Evolutionary conservation across 30 jellyfish, hydroid and myxozoan species (phyloP), one percentile per base, ranked within the genome.

Genomic region (Catostylus mosaicus): DNA sequence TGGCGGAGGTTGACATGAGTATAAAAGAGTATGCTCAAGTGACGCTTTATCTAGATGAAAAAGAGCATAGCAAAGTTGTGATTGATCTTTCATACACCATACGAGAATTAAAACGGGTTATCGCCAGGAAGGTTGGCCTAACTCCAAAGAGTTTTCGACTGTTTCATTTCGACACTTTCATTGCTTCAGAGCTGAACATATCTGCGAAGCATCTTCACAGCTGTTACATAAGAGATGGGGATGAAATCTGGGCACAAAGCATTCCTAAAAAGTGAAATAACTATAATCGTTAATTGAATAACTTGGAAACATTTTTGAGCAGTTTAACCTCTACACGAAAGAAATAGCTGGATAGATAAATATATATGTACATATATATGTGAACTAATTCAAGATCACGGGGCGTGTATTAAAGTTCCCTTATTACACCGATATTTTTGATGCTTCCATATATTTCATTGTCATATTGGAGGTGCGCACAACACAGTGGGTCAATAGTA

Each of bases 1-100:
- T 93, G 37, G 98, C 88, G 33, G 98, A 93, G 67, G 94, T 93
- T 30, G 93, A 93, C 38, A 22, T 93, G 87, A 73, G 87, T 26
- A 29, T 47, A 19, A 67, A 60, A 30, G 92, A 70, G 30, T 22
- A 6, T 62, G 86, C 57, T 20, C 67, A 36, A 29, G 63, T 82
- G 26, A 20, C 61, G 20, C 2, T 82, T 36, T 31, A 2, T n/a
- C 26, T 50, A 9, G 80, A 82, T 14, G 85, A 30, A 11, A 50
- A 52, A 34, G 92, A 70, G 37, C 57, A 51, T 1, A 18, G 63
- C 36, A 82, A 69, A 45, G 27, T 82, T 27, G 64, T 82, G 26
- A 83, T 82, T 45, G 92, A 82, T 40, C 86, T 82, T 26, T 56
- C 79, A 4, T 62, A 29, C 22, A 61, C 64, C 48, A 40, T 64